A percentile compares a stretch with the other conserved stretches of the same genome.
Evolutionary conservation across 2,888 invertebrate genomes (phyloP).

Genomic region (Xanthorhoe designata): DNA sequence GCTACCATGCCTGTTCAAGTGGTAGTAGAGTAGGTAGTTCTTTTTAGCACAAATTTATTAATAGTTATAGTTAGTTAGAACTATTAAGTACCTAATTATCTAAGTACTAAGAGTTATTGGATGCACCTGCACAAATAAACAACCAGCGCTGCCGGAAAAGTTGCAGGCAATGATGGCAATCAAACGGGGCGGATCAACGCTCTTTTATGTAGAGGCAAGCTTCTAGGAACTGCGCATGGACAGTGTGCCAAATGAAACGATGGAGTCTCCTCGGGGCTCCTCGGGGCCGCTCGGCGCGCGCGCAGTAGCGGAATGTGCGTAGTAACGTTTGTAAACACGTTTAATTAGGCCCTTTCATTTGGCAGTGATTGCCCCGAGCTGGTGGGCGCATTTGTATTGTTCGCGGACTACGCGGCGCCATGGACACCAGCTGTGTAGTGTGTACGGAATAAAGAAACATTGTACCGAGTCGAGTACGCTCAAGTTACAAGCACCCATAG

Average conservation of each 20-base stretch:
- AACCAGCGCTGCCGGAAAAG: neutral
- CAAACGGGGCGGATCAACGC: neutral
- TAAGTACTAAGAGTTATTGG: neutral
- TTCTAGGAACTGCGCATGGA: neutral
- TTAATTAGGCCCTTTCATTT: conserved; percentile 20
- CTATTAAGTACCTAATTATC: neutral
- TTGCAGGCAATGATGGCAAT: neutral
- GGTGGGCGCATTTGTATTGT: conserved; percentile 14
- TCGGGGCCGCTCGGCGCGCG: neutral
- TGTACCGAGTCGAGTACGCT: neutral
- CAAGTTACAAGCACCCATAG: neutral
- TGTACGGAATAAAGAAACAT: neutral
- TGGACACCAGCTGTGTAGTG: neutral
- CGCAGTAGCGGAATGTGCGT: conserved; percentile 1
- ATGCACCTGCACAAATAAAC: neutral
- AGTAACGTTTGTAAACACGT: conserved; percentile 9
- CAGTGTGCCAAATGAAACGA: neutral
- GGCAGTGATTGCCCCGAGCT: conserved; percentile 14
- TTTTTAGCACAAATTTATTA: neutral
- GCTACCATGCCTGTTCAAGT: neutral
- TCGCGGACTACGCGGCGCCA: conserved; percentile 5
- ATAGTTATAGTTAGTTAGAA: neutral
- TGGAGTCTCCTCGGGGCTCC: neutral
- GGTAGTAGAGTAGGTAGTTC: neutral
- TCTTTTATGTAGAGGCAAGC: neutral